Conservation (phyloP, 2,113 vertebrate species). For the Chaetorhynchus papuensis region DNA sequence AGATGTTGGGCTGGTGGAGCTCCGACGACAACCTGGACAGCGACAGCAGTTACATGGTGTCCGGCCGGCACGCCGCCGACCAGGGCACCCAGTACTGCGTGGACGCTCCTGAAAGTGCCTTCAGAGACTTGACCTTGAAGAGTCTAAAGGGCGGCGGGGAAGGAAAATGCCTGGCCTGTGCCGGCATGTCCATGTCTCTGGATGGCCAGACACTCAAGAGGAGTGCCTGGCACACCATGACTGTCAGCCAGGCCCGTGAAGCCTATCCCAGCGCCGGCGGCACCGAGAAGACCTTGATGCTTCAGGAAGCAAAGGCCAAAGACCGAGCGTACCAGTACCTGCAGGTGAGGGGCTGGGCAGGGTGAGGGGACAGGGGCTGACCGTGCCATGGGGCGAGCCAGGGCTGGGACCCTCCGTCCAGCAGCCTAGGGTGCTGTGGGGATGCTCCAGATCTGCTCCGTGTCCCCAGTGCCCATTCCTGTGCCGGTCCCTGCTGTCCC, state of each 20-base stretch:
- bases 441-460: neutral
- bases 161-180: conserved; percentile 92
- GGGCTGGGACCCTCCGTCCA: neutral
- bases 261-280: conserved; percentile 83
- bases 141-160: conserved; percentile 83
- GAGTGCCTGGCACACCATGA: conserved; percentile 98
- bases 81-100: conserved; percentile 80
- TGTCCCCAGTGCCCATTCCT: accelerated
- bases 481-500: neutral
- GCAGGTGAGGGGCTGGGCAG: conserved; percentile 79
- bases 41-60: conserved; percentile 92
- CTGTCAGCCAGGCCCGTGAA: conserved; percentile 95
- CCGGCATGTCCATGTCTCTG: conserved; percentile 88
- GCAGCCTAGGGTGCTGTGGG: neutral
- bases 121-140: conserved; percentile 95
- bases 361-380: accelerated
- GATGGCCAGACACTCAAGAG: conserved; percentile 91
- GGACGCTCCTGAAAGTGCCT: conserved; percentile 92
- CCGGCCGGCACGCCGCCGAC: conserved; percentile 70
- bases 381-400: accelerated
- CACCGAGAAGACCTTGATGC: conserved; percentile 89
- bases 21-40: conserved; percentile 98
- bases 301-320: conserved; percentile 89
- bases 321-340: conserved; percentile 93
- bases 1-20: conserved; percentile 96